Percentiles rank a stretch among this genome's conserved stretches.
Evolutionary conservation across 1,140 invertebrate species (phyloP).

Genomic region (Rhopalosiphum padi): DNA sequence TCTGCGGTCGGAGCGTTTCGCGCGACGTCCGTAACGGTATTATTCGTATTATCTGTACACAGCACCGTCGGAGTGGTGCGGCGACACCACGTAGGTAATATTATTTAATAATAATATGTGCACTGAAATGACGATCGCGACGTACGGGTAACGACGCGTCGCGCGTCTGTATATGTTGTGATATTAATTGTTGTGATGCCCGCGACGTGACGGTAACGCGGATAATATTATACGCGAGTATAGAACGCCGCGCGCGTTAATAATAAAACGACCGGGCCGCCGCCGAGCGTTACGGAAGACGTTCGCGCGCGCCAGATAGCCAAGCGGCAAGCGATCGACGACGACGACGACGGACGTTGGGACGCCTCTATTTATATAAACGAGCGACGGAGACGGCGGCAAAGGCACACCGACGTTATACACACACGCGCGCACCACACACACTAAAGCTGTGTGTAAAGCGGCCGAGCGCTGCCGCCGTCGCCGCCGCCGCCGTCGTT

Average conservation of each 20-base stretch:
- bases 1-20: not conserved
- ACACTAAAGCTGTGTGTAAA: constrained; percentile 21
- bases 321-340: constrained; percentile 16
- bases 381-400: constrained; percentile 30
- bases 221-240: not conserved
- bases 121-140: not conserved
- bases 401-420: not conserved
- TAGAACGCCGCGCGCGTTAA: constrained; percentile 38
- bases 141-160: not conserved
- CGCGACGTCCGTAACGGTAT: not conserved
- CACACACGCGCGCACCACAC: constrained; percentile 25
- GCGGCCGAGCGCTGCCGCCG: not conserved
- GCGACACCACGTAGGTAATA: too few species aligned
- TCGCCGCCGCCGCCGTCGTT: not conserved
- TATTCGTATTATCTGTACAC: not conserved
- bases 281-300: constrained; percentile 6
- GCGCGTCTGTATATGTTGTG: not conserved
- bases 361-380: constrained; percentile 57
- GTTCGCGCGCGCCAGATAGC: constrained; percentile 45
- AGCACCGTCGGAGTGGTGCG: not conserved
- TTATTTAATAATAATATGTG: too few species aligned
- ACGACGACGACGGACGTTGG: constrained; percentile 12
- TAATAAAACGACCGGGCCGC: constrained; percentile 53
- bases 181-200: not conserved
- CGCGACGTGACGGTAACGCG: not conserved